phyloP scores from a whole-genome alignment of 2,888 invertebrate species.

The Mylabris sibirica region DNA sequence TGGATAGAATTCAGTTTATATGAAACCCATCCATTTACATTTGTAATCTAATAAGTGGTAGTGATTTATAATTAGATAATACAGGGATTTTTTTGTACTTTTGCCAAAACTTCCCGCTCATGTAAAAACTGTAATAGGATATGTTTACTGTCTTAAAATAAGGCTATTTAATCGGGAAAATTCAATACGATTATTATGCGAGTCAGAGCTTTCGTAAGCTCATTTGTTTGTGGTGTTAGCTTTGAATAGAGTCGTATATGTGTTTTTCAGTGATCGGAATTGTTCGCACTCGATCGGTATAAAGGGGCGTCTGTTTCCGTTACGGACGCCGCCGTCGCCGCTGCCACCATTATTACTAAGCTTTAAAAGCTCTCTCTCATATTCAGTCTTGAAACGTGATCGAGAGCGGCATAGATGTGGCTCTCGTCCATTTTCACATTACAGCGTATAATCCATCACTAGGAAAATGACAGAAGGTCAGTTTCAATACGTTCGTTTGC shows the following conservation, averaged over 20 bases:
- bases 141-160: not conserved
- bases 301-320: not conserved
- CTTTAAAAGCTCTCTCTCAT: not conserved
- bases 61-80: not conserved
- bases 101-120: no score
- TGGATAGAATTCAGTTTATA: not conserved
- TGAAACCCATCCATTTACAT: not conserved
- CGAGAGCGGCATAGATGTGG: slow-evolving; percentile 20
- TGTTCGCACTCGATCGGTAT: not conserved
- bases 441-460: slow-evolving; percentile 18
- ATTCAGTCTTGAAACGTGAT: slow-evolving; percentile 31
- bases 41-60: not conserved
- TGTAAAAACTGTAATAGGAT: no score
- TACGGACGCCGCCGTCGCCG: not conserved
- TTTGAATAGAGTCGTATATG: not conserved
- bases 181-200: no score
- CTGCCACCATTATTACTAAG: not conserved
- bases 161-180: not conserved
- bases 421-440: not conserved
- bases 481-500: slow-evolving; percentile 30
- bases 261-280: not conserved
- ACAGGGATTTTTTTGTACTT: no score
- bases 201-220: not conserved
- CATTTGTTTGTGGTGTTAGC: not conserved
- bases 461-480: slow-evolving; percentile 40